Percentiles rank a stretch among this genome's conserved stretches.
Evolutionary conservation across 64 coral and sea anemone species (phyloP).

Genomic region (Pachyseris speciosa): DNA sequence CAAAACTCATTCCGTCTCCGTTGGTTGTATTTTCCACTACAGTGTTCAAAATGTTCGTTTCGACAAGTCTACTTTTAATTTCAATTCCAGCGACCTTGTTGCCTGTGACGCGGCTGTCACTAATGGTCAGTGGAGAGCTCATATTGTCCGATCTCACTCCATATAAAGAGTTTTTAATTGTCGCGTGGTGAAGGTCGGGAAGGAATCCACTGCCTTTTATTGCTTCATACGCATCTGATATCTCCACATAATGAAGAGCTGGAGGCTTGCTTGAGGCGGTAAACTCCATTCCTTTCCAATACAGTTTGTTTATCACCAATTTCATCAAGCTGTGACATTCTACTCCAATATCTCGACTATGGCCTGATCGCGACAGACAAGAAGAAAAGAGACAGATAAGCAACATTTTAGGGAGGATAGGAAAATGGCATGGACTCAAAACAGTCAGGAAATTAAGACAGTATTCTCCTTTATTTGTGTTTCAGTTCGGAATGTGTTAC

Average conservation of each 20-base stretch:
- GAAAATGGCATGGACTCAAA: too few relatives aligned
- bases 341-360: constrained; percentile 62
- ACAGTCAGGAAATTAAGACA: too few relatives aligned
- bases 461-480: too few relatives aligned
- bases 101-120: constrained; percentile 27
- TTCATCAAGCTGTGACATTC: constrained; percentile 56
- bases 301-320: constrained; percentile 7
- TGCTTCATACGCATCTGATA: constrained; percentile 54
- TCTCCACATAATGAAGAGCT: constrained; percentile 53
- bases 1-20: constrained; percentile 51
- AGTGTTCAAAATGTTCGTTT: constrained; percentile 22
- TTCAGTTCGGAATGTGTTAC: too few relatives aligned
- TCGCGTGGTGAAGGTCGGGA: constrained; percentile 40
- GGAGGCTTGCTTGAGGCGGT: constrained; percentile 23
- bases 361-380: not conserved
- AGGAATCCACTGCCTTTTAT: constrained; percentile 30
- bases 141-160: constrained; percentile 41
- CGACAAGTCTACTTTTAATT: constrained; percentile 4
- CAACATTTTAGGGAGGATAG: too few relatives aligned
- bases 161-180: constrained; percentile 26
- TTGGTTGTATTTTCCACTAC: constrained; percentile 42
- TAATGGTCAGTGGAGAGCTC: constrained; percentile 42
- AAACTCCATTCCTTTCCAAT: constrained; percentile 75
- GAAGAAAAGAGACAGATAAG: too few relatives aligned
- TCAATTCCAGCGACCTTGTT: constrained; percentile 55